phyloP scores from a whole-genome alignment of 1,140 invertebrate species.

The Temnothorax longispinosus region DNA sequence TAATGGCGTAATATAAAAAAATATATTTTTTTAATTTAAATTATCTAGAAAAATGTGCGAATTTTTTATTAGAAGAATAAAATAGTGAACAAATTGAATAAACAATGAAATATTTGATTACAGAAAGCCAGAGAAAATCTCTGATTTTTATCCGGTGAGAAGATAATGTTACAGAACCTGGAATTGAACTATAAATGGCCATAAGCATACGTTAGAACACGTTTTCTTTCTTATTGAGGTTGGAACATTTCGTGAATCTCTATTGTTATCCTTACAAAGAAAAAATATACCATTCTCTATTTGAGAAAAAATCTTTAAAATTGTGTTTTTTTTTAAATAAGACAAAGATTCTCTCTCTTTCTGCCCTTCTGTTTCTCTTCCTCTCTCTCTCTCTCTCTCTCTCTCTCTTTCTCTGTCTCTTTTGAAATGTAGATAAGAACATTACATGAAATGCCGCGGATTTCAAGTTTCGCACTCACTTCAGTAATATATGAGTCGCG shows the following conservation, averaged over 20 bases:
- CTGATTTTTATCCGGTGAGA: neutral
- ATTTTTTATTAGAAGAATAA: neutral
- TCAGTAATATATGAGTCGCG: conserved; percentile 2
- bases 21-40: conserved; percentile 10
- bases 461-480: conserved; percentile 7
- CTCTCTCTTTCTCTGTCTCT: neutral
- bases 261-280: conserved; percentile 3
- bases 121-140: neutral
- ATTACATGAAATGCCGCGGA: conserved; percentile 22
- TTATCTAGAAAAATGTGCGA: neutral
- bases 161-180: neutral
- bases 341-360: neutral
- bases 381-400: neutral
- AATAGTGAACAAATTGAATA: neutral
- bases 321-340: neutral
- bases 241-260: neutral
- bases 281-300: neutral
- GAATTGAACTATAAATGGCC: neutral
- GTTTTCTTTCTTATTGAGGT: neutral
- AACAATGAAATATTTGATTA: neutral
- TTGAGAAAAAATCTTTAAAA: neutral
- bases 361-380: neutral
- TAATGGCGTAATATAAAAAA: neutral
- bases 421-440: conserved; percentile 15
- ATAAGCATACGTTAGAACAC: neutral